phyloP scores from a whole-genome alignment of 2,113 vertebrate species.

The Chloebia gouldiae region DNA sequence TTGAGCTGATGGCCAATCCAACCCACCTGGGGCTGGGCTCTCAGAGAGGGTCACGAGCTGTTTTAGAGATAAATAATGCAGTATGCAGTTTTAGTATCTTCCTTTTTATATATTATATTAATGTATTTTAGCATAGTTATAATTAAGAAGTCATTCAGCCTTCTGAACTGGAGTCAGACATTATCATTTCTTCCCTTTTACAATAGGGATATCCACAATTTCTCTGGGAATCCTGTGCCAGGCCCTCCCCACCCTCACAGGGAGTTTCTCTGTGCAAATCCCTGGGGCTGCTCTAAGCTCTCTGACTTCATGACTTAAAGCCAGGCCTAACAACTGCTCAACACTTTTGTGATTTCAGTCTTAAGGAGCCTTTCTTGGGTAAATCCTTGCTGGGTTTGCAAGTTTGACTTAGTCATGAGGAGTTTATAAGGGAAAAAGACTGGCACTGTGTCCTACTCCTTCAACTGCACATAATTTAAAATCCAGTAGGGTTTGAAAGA shows the following conservation, averaged over 20 bases:
- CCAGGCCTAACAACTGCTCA: conserved; percentile 1
- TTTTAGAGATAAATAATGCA: too few species aligned
- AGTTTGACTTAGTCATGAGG: conserved; percentile 43
- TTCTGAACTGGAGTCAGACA: too few species aligned
- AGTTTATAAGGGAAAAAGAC: conserved; percentile 43
- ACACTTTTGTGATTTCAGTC: conserved; percentile 37
- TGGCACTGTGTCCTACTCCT: conserved; percentile 14
- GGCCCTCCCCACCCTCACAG: not conserved
- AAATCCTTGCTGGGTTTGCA: conserved; percentile 38
- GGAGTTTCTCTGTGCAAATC: not conserved
- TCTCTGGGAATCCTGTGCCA: not conserved
- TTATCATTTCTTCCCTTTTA: too few species aligned
- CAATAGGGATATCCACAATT: not conserved
- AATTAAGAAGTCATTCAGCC: too few species aligned
- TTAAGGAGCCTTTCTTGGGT: conserved; percentile 37
- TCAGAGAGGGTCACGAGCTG: too few species aligned
- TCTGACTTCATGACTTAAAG: not conserved
- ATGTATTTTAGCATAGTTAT: too few species aligned
- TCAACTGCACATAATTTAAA: conserved; percentile 46
- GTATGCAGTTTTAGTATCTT: too few species aligned
- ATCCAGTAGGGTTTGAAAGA: conserved; percentile 35
- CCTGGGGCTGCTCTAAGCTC: not conserved
- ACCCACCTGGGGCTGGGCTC: too few species aligned
- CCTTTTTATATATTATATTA: too few species aligned
- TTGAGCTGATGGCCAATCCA: too few species aligned